Evolutionary conservation across 2,888 invertebrate species (phyloP), one percentile per base, ranked within the genome.

Genomic region (Volucella inflata): DNA sequence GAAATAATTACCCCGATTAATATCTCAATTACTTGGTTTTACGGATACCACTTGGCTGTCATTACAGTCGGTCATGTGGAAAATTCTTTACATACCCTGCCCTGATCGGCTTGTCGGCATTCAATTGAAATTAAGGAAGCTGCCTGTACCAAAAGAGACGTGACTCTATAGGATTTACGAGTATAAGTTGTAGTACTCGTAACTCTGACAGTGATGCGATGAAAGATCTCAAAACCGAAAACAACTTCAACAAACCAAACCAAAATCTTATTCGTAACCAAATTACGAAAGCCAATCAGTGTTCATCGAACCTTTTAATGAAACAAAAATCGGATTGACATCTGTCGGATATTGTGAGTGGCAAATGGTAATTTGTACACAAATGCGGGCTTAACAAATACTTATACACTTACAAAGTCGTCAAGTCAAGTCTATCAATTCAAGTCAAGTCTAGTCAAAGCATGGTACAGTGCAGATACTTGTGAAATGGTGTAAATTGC

Each of bases 401-500:
- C n/a, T n/a, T n/a, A n/a, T n/a, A 0, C 38, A 42, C 59, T 12
- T 30, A n/a, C 21, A 53, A 36, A 64, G 42, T 42, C 53, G 21
- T 53, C 50, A 48, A n/a, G 16, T 16, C 0, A 6, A 21, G 30
- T 48, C 12, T 46, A 38, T 2, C 4, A 14, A 36, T 14, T 21
- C 2, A n/a, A 8, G 53, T 21, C n/a, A 10, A 6, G n/a, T 51
- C 51, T 74, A 21, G 40, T 50, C 44, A 50, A 8, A n/a, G n/a
- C 42, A 42, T 55, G 59, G 40, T 65, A 48, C 59, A 4, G 9
- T 38, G 36, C 38, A 50, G 14, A 16, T 12, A 11, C 42, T 62
- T n/a, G 40, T 50, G 50, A 62, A 83, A 65, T 72, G 62, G 85
- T 85, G 85, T 85, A 81, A 85, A 85, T 85, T 85, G 80, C 55